phyloP scores from a whole-genome alignment of 1,140 invertebrate species.

The Heterodera schachtii region DNA sequence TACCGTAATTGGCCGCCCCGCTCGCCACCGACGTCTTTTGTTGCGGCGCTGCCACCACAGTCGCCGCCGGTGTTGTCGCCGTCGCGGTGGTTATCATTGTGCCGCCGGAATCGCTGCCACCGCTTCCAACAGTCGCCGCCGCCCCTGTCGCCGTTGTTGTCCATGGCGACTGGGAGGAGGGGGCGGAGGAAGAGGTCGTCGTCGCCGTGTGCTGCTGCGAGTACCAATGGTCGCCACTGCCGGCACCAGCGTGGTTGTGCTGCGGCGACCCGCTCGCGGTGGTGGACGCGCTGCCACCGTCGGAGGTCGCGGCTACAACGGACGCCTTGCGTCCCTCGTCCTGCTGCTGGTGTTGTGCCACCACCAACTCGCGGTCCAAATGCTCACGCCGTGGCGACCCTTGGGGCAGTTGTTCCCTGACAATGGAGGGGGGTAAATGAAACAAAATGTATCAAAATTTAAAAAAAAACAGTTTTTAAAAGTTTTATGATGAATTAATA shows the following conservation, averaged over 20 bases:
- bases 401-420: conserved; percentile 42
- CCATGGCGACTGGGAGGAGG: background rate
- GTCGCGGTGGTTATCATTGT: background rate
- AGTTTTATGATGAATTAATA: too few relatives aligned
- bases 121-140: background rate
- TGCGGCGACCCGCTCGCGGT: background rate
- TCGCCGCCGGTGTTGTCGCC: background rate
- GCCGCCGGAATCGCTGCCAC: too few relatives aligned
- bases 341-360: too few relatives aligned
- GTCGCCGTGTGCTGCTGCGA: background rate
- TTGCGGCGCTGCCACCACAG: too few relatives aligned
- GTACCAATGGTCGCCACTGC: background rate
- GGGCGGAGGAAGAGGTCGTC: background rate
- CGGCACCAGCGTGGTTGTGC: background rate
- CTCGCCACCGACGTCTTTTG: too few relatives aligned
- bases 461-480: too few relatives aligned
- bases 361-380: conserved; percentile 33
- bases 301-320: background rate
- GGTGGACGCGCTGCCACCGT: background rate
- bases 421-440: too few relatives aligned
- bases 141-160: background rate
- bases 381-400: conserved; percentile 47
- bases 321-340: conserved; percentile 11
- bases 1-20: background rate
- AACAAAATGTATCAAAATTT: too few relatives aligned